phyloP scores from a whole-genome alignment of 2,113 vertebrate genomes.

The Dipodomys spectabilis region DNA sequence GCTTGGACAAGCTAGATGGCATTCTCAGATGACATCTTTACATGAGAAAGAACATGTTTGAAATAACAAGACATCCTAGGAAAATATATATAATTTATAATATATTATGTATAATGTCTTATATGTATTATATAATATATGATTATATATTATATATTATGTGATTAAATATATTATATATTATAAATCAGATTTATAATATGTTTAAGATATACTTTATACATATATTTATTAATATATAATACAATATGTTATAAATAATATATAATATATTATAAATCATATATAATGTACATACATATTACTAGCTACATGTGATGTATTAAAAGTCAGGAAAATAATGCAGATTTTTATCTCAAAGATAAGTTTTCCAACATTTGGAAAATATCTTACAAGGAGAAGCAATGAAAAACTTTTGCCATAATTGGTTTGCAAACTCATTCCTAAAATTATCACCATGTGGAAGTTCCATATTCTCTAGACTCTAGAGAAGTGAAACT shows the following conservation, averaged over 20 bases:
- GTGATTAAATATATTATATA: too few species aligned
- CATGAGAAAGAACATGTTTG: background rate
- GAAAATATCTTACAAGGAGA: slow-evolving; percentile 28
- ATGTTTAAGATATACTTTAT: too few species aligned
- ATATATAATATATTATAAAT: too few species aligned
- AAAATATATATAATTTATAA: background rate
- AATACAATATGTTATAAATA: too few species aligned
- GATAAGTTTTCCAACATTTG: slow-evolving; percentile 14
- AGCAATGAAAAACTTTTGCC: slow-evolving; percentile 24
- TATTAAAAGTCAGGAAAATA: background rate
- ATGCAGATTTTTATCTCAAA: background rate
- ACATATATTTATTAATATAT: background rate
- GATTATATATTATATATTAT: too few species aligned
- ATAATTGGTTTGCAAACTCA: slow-evolving; percentile 33
- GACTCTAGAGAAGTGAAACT: slow-evolving; percentile 44
- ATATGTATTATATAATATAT: too few species aligned
- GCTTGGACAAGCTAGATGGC: background rate
- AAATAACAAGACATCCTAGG: background rate
- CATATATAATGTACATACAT: too few species aligned
- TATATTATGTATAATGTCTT: too few species aligned
- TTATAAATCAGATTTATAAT: too few species aligned
- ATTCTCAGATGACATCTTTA: background rate
- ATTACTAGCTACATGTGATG: background rate
- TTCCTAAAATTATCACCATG: slow-evolving; percentile 56
- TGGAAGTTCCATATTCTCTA: slow-evolving; percentile 6